Evolutionary conservation across 2,113 vertebrate genomes (phyloP).

Genomic region (Eretmochelys imbricata): DNA sequence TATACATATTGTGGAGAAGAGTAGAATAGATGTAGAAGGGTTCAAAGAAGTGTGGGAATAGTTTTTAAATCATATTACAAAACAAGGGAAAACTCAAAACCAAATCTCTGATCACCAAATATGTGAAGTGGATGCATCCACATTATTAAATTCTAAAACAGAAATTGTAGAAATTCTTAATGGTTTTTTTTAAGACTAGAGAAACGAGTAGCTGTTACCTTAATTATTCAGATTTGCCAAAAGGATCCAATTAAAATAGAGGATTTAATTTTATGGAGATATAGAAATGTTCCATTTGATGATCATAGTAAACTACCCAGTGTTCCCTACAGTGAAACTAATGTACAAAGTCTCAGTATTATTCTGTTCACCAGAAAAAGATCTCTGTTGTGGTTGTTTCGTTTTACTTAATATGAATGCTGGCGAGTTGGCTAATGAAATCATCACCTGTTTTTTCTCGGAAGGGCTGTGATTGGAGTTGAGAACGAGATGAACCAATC

Average conservation of each 20-base stretch:
- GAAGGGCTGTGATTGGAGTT: not conserved
- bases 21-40: not conserved
- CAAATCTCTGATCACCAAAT: not conserved
- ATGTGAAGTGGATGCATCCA: too few relatives aligned
- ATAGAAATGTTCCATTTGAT: not conserved
- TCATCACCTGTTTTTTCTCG: slow-evolving; percentile 17
- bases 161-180: too few relatives aligned
- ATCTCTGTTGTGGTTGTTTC: not conserved
- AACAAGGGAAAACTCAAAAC: not conserved
- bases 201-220: not conserved
- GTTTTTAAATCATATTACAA: not conserved
- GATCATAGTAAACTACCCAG: not conserved
- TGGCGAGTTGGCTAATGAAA: not conserved
- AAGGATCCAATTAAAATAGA: not conserved
- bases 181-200: not conserved
- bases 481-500: not conserved
- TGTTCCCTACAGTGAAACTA: not conserved
- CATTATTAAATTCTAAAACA: too few relatives aligned
- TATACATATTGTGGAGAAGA: not conserved
- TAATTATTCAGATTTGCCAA: not conserved
- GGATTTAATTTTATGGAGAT: not conserved
- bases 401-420: not conserved
- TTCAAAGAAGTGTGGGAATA: not conserved
- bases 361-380: not conserved
- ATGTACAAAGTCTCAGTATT: not conserved